Evolutionary conservation across 2,113 vertebrate species (phyloP).

Genomic region (Rhabdomys dilectus): DNA sequence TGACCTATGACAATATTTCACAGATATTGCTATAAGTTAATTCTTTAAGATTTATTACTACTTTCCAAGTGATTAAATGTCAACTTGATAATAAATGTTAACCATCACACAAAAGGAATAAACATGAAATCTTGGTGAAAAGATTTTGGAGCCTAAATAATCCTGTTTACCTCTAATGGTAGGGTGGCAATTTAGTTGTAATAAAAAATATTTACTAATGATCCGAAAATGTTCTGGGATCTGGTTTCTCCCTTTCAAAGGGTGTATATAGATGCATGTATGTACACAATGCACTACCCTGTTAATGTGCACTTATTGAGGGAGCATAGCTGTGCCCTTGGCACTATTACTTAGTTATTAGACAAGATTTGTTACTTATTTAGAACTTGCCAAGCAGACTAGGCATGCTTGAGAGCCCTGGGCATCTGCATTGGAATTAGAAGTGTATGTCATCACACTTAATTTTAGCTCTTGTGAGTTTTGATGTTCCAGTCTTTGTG

Average conservation of each 20-base stretch:
- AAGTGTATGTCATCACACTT: background rate
- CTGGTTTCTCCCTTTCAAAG: background rate
- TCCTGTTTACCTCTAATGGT: background rate
- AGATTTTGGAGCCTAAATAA: background rate
- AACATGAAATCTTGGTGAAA: background rate
- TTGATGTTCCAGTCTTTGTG: background rate
- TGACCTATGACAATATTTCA: background rate
- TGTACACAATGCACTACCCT: background rate
- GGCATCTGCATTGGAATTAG: background rate
- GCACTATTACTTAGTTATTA: background rate
- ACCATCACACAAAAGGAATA: background rate
- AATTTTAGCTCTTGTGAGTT: background rate
- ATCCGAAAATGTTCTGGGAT: background rate
- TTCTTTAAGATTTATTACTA: background rate
- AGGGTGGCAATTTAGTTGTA: background rate
- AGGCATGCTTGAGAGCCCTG: background rate
- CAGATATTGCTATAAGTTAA: background rate
- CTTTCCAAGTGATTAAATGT: background rate
- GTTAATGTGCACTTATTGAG: no score
- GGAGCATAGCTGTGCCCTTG: background rate
- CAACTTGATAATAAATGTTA: background rate
- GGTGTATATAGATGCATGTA: background rate
- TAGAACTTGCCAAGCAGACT: background rate
- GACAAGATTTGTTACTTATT: background rate
- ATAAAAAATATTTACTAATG: background rate